These are phyloP conservation scores for Myzus persicae DNA, from an alignment of 1,140 invertebrate genomes.

Conservation along the genomic window DNA sequence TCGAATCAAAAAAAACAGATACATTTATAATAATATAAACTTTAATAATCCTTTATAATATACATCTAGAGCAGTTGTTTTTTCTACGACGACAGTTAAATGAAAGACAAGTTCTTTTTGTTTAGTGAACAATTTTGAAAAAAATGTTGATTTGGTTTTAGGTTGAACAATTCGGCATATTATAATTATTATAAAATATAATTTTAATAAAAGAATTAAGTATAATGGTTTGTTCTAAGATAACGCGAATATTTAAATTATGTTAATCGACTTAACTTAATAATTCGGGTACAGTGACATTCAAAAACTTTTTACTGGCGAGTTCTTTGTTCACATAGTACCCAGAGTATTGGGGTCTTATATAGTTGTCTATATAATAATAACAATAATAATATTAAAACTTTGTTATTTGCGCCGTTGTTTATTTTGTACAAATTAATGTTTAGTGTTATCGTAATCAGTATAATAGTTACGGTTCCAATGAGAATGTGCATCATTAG, in stretches of 20 bases:
- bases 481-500: neutral
- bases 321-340: neutral
- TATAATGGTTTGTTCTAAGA: neutral
- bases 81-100: neutral
- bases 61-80: neutral
- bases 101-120: neutral
- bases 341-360: neutral
- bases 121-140: neutral
- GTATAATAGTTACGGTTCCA: neutral
- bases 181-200: neutral
- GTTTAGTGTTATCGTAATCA: constrained; percentile 12
- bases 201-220: neutral
- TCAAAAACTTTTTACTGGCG: neutral
- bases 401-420: neutral
- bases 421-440: neutral
- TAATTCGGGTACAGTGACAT: neutral
- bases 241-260: neutral
- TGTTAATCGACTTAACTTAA: neutral
- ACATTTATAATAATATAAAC: neutral
- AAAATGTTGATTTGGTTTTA: neutral
- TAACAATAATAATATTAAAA: constrained; percentile 9
- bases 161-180: neutral
- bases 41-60: neutral
- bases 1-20: too few relatives aligned
- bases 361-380: constrained; percentile 1